Evolutionary conservation across 1,140 invertebrate genomes (phyloP), one percentile per base, ranked within the genome.

Genomic region (Hycleus phaleratus): DNA sequence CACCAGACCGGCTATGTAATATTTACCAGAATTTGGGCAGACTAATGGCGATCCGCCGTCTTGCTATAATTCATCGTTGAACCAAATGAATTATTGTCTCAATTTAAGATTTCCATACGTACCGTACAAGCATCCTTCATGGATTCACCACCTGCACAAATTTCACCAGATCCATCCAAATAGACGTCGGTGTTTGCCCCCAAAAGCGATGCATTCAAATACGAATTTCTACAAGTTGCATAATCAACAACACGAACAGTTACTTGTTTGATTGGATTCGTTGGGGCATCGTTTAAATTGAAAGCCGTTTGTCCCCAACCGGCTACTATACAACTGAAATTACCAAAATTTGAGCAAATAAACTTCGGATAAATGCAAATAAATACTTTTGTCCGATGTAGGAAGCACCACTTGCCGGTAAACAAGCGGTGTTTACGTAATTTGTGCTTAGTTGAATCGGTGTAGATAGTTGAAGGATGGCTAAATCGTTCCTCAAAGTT

Each of bases 31-130:
- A 40, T 83, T 72, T 3, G 80, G 79, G 63, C 87, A 90, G 0
- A 81, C 79, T 6, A 90, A 71, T 2, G 87, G 86, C 0, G 85
- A 83, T 11, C 88, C 88, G 7, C 87, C 87, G 65, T 90, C 88
- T 61, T 88, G 86, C 79, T 86, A 69, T n/a, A 68, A 74, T 65
- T 18, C 11, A n/a, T 52, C 24, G 8, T 32, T 32, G 7, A 3
- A 32, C 0, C 32, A 7, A 7, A 18, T 4, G 32, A 32, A 5
- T 5, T 5, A 32, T 32, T 7, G 32, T 32, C 7, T 7, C 4
- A 5, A 7, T 32, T 32, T 32, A 32, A 32, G 32, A 32, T 32
- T 32, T 7, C 32, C 4, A 32, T 5, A 53, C 62, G 66, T 62
- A 72, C 70, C 38, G 69, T 70, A 46, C 71, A 73, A 9, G 71